Evolutionary conservation across 2,888 invertebrate genomes (phyloP), one percentile per base, ranked within the genome.

Genomic region (Heliconius sara): DNA sequence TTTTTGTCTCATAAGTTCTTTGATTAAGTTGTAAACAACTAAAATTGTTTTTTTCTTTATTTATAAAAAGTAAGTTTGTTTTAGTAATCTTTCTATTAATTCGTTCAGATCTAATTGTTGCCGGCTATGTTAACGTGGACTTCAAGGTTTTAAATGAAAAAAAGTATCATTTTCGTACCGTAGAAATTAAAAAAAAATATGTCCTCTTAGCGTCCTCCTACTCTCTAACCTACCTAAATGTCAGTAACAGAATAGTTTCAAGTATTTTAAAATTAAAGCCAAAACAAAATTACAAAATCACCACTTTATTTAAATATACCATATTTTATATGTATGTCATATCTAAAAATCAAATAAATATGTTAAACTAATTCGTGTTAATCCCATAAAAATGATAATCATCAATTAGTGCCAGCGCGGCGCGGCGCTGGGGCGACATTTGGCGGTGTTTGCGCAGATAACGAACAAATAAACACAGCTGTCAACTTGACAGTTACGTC

Each of bases 321-420:
- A 27, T 27, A 65, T 65, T 27, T 65, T 7, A 7, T 65, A 52
- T 5, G 1, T 47, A 76, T 66, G 63, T 66, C 25, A 74, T 66
- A 80, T 78, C 47, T 78, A 70, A 47, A 78, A 79, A 82, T 83
- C 85, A 76, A 85, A 86, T 84, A 83, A 79, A 65, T 39, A 73
- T 73, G 60, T 60, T 73, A 34, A 84, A 81, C 85, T 85, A 87
- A 89, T 89, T 89, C 86, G 86, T 84, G 84, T 84, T 91, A 88
- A 92, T 88, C 93, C 91, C 87, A 91, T 94, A 93, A 92, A 93
- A 93, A 93, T 93, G 91, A 93, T 94, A 93, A 94, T 94, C 92
- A 91, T 90, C 92, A 93, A 94, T 94, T 93, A 93, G 88, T 83
- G 74, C 47, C 27, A 39, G 75, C 60, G 39, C 60, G 57, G 57